phyloP scores from a whole-genome alignment of 1,140 invertebrate species.

The Cotesia typhae region DNA sequence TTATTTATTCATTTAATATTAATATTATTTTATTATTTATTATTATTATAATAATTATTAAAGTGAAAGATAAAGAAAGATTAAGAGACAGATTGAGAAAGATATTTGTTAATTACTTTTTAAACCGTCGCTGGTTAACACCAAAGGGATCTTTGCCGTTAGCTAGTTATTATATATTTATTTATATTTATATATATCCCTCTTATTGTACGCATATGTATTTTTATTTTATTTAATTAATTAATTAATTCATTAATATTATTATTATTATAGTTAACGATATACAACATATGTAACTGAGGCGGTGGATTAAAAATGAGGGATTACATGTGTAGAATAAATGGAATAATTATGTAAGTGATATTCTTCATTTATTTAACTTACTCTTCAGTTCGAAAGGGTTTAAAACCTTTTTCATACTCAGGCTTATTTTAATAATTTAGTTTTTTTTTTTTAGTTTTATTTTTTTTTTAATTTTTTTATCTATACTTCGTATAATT shows the following conservation, averaged over 20 bases:
- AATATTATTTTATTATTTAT: constrained; percentile 58
- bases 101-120: constrained; percentile 53
- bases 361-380: not conserved
- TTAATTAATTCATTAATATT: constrained; percentile 16
- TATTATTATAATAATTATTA: constrained; percentile 39
- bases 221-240: constrained; percentile 36
- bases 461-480: not conserved
- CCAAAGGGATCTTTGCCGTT: constrained; percentile 46
- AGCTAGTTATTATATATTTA: constrained; percentile 6
- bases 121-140: constrained; percentile 45
- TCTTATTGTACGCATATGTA: constrained; percentile 42
- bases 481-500: not conserved
- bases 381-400: not conserved
- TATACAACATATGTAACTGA: not conserved
- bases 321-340: constrained; percentile 17
- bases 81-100: constrained; percentile 29
- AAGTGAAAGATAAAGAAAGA: constrained; percentile 25
- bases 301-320: constrained; percentile 23
- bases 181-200: constrained; percentile 18
- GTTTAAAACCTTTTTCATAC: not conserved
- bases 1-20: too few species aligned
- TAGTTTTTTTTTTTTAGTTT: constrained; percentile 2
- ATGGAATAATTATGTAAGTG: constrained; percentile 18
- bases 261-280: constrained; percentile 1
- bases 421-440: not conserved